Evolutionary conservation across 2,888 invertebrate species (phyloP).

Genomic region (Zhuqinia jingwanae): DNA sequence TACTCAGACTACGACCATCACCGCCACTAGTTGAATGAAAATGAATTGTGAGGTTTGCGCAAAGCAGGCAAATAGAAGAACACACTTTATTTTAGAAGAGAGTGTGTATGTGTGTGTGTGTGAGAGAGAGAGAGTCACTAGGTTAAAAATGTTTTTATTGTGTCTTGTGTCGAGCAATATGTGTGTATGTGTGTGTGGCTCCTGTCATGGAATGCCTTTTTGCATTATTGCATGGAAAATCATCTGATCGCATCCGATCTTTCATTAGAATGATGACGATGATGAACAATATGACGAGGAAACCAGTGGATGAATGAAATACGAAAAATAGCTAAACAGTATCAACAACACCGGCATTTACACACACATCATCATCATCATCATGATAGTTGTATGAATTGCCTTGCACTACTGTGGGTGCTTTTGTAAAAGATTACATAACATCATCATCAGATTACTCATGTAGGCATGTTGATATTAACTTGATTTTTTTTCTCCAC

Average conservation of each 20-base stretch:
- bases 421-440: conserved; percentile 4
- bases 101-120: neutral
- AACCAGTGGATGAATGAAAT: conserved; percentile 46
- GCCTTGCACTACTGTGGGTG: neutral
- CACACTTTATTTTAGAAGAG: conserved; percentile 39
- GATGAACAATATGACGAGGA: conserved; percentile 46
- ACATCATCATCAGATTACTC: conserved; percentile 5
- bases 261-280: conserved; percentile 46
- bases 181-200: neutral
- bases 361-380: conserved; percentile 5
- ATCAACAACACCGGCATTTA: too few relatives aligned
- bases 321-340: conserved; percentile 9
- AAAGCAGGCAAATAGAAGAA: conserved; percentile 40
- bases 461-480: conserved; percentile 1
- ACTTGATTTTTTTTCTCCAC: conserved; percentile 25
- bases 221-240: conserved; percentile 57
- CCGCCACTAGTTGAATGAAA: conserved; percentile 65
- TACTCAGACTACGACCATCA: conserved; percentile 9
- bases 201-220: conserved; percentile 52
- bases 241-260: conserved; percentile 73
- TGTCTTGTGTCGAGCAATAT: conserved; percentile 42
- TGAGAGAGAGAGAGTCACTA: conserved; percentile 34
- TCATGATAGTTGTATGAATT: neutral
- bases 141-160: conserved; percentile 69
- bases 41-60: conserved; percentile 59